Evolutionary conservation across 2,797 vertebrate genomes (phyloP), one percentile per base, ranked within the genome.

Genomic region (Phyllotis vaccarum): DNA sequence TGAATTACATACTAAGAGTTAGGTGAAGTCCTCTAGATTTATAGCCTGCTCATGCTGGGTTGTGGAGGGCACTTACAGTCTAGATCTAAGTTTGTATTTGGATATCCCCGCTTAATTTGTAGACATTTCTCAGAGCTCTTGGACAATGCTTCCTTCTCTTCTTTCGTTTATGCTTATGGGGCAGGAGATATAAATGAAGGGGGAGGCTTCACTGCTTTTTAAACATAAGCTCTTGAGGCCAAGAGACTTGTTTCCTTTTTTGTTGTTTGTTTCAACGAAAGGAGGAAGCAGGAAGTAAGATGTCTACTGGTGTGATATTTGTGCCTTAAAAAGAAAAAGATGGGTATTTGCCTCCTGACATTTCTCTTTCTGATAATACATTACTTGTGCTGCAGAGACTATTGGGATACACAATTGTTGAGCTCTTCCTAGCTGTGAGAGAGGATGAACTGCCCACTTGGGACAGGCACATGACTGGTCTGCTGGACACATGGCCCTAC

Each of bases 391-490:
- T 89, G 76, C 85, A 91, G 78, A 56, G 89, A 83, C 60, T 82
- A 21, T 91, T 68, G 64, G 66, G 64, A 9, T 70, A 46, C 22
- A 43, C 58, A 76, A 16, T 40, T 95, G 66, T 88, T 66, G 89
- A 74, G 46, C 43, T 93, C 40, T 46, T 95, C 56, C 52, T 94
- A 83, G 17, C 60, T 43, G 60, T 58, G 34, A 83, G n/a, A 90
- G 37, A 66, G 17, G 52, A 62, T 75, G 75, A 95, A 93, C 75
- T 91, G 70, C 80, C 76, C 62, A 54, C 90, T 95, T 87, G 22
- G 76, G 76, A 9, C 60, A 81, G 86, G 90, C 85, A 94, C 76
- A n/a, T 94, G 96, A 97, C 91, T 94, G 79, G 75, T 79, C 74
- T 89, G 93, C 87, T 94, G 85, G 81, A 93, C 76, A 49, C 94